Conservation (phyloP, 2,797 vertebrate species). For the Myotis planiceps region DNA sequence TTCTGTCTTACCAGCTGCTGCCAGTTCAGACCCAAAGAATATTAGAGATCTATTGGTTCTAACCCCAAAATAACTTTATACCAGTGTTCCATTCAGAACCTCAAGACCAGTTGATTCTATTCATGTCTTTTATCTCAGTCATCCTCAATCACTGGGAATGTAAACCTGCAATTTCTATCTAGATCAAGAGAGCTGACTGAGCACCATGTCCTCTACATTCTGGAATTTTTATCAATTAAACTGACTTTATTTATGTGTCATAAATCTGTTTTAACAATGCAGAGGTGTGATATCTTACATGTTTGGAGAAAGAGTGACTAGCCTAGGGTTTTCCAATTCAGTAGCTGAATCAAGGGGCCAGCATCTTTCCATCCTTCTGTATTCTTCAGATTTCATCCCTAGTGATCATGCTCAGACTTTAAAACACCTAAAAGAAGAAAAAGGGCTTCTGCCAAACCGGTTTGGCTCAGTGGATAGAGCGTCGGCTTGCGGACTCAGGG, state of each 20-base stretch:
- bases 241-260: background rate
- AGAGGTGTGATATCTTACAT: background rate
- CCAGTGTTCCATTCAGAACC: constrained; percentile 52
- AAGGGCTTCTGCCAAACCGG: background rate
- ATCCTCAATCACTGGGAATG: background rate
- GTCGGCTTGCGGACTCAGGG: no score
- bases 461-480: no score
- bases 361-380: background rate
- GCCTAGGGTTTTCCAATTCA: background rate
- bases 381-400: background rate
- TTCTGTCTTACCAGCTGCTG: background rate
- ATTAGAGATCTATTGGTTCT: constrained; percentile 18
- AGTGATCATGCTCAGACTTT: background rate
- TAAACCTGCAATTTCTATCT: background rate
- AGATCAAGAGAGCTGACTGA: background rate
- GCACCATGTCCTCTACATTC: background rate
- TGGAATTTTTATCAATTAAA: background rate
- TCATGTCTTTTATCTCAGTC: background rate
- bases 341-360: background rate
- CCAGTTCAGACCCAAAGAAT: constrained; percentile 44
- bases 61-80: background rate
- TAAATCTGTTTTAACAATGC: background rate
- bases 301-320: background rate
- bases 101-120: constrained; percentile 24
- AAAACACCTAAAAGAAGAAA: background rate